Percentiles rank a stretch among this genome's conserved stretches.
phyloP scores from a whole-genome alignment of 2,113 vertebrate species.

The Spermophilus dauricus region DNA sequence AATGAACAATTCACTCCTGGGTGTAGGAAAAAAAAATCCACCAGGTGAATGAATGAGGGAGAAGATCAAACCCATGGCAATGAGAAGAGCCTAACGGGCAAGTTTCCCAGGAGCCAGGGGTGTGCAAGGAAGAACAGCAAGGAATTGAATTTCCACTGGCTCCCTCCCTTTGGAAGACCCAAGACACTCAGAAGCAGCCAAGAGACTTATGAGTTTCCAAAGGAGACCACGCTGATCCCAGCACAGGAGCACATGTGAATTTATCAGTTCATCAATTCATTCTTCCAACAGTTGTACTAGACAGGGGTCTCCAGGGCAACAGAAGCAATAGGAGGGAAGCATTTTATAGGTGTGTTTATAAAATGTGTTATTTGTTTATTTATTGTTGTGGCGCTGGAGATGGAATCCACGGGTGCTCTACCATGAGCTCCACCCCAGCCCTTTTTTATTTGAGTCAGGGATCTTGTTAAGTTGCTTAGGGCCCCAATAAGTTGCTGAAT shows the following conservation, averaged over 20 bases:
- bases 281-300: not conserved
- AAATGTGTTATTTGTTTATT: not conserved
- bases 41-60: not conserved
- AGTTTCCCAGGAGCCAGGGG: not conserved
- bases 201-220: not conserved
- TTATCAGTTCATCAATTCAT: not conserved
- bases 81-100: not conserved
- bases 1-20: not conserved
- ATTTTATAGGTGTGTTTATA: too few species aligned
- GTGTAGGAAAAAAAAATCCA: not conserved
- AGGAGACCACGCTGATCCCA: not conserved
- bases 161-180: not conserved
- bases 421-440: too few species aligned
- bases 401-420: too few species aligned
- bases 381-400: too few species aligned
- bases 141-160: not conserved
- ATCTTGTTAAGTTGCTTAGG: too few species aligned
- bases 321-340: not conserved
- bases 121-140: too few species aligned
- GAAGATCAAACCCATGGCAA: accelerated
- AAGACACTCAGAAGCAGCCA: too few species aligned
- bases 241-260: accelerated
- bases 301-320: not conserved
- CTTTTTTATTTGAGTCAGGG: too few species aligned
- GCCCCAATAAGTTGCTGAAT: too few species aligned